Evolutionary conservation across 2,797 vertebrate species (phyloP).

Genomic region (Microhierax caerulescens): DNA sequence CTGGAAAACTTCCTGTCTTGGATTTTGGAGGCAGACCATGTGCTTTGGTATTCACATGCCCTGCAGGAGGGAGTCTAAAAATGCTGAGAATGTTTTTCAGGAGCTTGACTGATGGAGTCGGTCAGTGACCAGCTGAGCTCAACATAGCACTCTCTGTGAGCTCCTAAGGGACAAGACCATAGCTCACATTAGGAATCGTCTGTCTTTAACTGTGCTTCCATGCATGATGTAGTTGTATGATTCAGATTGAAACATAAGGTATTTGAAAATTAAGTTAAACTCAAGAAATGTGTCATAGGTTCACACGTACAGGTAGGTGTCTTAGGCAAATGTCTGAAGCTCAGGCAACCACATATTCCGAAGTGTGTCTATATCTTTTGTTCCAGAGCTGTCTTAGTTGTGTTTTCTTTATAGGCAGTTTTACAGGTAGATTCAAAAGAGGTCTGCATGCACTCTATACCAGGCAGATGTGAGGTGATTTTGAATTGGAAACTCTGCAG

Average conservation of each 20-base stretch:
- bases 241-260: neutral
- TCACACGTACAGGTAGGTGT: neutral
- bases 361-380: neutral
- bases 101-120: neutral
- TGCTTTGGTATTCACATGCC: neutral
- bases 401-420: neutral
- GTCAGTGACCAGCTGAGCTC: neutral
- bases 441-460: neutral
- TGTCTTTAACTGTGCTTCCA: neutral
- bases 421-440: neutral
- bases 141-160: neutral
- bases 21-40: neutral
- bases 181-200: neutral
- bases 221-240: neutral
- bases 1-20: neutral
- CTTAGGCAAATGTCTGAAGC: neutral
- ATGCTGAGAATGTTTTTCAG: neutral
- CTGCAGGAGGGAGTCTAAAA: neutral
- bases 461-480: neutral
- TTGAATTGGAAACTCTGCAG: neutral
- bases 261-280: neutral
- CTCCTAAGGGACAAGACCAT: neutral
- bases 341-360: neutral
- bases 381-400: neutral
- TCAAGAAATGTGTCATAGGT: neutral